phyloP scores from a whole-genome alignment of 2,797 vertebrate genomes.

The Phrynocephalus vlangalii region DNA sequence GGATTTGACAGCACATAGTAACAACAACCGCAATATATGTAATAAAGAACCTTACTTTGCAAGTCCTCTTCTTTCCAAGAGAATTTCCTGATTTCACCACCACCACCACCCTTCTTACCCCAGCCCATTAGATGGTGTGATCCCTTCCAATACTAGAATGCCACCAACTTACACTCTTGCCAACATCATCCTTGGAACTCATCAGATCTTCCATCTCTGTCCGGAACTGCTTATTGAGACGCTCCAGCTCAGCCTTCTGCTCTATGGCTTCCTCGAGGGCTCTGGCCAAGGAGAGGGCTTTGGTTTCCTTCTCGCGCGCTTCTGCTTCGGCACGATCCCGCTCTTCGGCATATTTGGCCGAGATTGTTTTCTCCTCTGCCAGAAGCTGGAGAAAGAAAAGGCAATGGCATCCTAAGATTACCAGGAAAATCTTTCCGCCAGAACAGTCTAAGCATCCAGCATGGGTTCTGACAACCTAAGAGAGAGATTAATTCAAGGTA shows the following conservation, averaged over 20 bases:
- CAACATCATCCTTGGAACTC: slow-evolving; percentile 96
- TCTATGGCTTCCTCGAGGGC: slow-evolving; percentile 90
- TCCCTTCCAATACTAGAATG: background rate
- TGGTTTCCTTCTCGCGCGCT: slow-evolving; percentile 96
- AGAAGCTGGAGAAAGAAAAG: slow-evolving; percentile 82
- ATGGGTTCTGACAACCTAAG: background rate
- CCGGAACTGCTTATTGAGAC: slow-evolving; percentile 91
- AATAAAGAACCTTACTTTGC: background rate
- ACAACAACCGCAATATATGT: background rate
- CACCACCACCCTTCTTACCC: background rate
- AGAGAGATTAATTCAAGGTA: slow-evolving; percentile 5
- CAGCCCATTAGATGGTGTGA: background rate
- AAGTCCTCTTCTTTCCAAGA: background rate
- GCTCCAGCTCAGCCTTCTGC: slow-evolving; percentile 89
- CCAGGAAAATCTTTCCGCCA: background rate
- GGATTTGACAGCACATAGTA: background rate
- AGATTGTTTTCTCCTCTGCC: slow-evolving; percentile 95
- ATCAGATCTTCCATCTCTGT: slow-evolving; percentile 97
- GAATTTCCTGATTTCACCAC: background rate
- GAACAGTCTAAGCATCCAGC: background rate
- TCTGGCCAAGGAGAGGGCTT: slow-evolving; percentile 88
- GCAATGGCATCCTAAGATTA: background rate
- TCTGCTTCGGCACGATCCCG: slow-evolving; percentile 94
- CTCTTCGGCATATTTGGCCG: slow-evolving; percentile 92
- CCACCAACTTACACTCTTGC: slow-evolving; percentile 90